A percentile compares a stretch with the other conserved stretches of the same genome.
These are phyloP conservation scores for Hermodice carunculata DNA, from an alignment of 2,888 invertebrate species.

Conservation along the genomic window DNA sequence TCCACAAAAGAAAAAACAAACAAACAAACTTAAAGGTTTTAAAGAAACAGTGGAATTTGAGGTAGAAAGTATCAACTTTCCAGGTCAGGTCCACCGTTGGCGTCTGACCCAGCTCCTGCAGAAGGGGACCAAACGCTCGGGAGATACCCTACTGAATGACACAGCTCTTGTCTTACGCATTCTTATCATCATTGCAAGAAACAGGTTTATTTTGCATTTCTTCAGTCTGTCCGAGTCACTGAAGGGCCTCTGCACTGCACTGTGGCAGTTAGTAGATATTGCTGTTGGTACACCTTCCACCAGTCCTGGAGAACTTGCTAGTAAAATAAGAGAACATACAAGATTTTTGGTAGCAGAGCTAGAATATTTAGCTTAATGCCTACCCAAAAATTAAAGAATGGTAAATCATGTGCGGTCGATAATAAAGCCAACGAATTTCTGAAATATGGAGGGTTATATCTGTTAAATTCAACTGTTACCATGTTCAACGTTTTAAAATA, in stretches of 20 bases:
- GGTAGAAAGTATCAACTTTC: slow-evolving; percentile 93
- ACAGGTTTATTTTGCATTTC: slow-evolving; percentile 82
- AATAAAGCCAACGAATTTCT: no score
- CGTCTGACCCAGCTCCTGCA: slow-evolving; percentile 88
- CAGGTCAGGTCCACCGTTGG: slow-evolving; percentile 94
- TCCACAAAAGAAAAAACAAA: slow-evolving; percentile 89
- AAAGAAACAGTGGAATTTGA: no score
- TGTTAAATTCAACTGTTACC: no score
- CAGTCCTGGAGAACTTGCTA: slow-evolving; percentile 88
- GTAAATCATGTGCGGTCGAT: no score
- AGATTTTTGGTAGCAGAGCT: slow-evolving; percentile 93
- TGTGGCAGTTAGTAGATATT: slow-evolving; percentile 78
- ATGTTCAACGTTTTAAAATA: no score
- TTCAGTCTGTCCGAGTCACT: slow-evolving; percentile 81
- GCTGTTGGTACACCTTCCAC: slow-evolving; percentile 89
- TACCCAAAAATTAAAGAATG: no score
- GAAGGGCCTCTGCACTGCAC: slow-evolving; percentile 76
- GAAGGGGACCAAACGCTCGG: slow-evolving; percentile 84
- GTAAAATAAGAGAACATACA: slow-evolving; percentile 91
- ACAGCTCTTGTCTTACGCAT: slow-evolving; percentile 87
- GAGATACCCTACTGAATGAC: slow-evolving; percentile 73
- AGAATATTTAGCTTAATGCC: no score
- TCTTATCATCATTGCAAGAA: slow-evolving; percentile 85
- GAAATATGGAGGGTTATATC: no score
- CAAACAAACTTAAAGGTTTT: no score